Conservation (phyloP, 2,113 vertebrate genomes). For the Leuciscus idus region DNA sequence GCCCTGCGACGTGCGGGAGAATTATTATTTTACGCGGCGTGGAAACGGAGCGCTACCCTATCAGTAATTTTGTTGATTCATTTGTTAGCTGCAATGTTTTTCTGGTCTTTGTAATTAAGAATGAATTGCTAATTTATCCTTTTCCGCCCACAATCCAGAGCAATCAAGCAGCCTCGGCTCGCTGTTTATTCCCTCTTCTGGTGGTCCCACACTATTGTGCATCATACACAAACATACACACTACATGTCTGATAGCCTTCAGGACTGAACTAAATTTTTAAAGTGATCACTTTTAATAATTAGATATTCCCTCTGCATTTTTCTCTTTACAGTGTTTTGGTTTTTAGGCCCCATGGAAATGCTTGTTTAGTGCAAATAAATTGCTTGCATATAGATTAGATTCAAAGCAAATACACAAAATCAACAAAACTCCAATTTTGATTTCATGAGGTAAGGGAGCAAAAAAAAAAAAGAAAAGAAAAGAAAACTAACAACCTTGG, state of each 20-base stretch:
- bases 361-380: not conserved
- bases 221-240: not conserved
- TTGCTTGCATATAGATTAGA: not conserved
- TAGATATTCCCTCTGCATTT: not conserved
- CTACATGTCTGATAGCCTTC: not conserved
- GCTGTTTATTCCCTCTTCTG: constrained; percentile 17
- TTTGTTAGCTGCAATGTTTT: constrained; percentile 52
- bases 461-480: too few species aligned
- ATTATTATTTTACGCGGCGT: not conserved
- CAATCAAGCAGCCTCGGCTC: constrained; percentile 39
- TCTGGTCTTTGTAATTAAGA: constrained; percentile 58
- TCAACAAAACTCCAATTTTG: not conserved
- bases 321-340: not conserved
- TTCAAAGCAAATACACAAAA: not conserved
- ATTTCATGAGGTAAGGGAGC: not conserved
- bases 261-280: constrained; percentile 12
- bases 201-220: constrained; percentile 4
- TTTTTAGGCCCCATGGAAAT: not conserved
- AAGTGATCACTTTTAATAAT: constrained; percentile 31
- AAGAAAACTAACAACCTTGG: not conserved
- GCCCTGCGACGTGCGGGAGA: not conserved
- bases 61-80: constrained; percentile 50
- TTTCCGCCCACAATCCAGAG: constrained; percentile 50
- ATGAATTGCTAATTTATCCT: constrained; percentile 62
- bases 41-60: constrained; percentile 17